Percentiles rank a stretch among this genome's conserved stretches.
Evolutionary conservation across 2,113 vertebrate genomes (phyloP).

Genomic region (Nanorana parkeri): DNA sequence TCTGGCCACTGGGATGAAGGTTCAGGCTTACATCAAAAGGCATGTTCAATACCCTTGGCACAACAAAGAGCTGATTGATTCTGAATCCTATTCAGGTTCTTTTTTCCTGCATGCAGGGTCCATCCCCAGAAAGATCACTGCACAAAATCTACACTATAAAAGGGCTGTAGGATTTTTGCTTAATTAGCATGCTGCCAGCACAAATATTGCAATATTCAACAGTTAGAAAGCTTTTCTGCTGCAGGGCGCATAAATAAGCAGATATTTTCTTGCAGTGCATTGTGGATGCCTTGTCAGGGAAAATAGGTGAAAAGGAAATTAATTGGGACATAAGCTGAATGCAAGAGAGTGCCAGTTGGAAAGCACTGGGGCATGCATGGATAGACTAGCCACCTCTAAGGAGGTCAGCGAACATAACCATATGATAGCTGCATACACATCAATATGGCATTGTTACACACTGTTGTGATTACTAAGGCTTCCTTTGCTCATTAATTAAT

Average conservation of each 20-base stretch:
- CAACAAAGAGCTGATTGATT: neutral
- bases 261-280: neutral
- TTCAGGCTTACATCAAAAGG: constrained; percentile 12
- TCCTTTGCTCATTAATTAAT: too few relatives aligned
- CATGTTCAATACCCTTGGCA: neutral
- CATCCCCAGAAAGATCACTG: neutral
- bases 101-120: neutral
- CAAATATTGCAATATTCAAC: constrained; percentile 29
- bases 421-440: too few relatives aligned
- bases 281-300: neutral
- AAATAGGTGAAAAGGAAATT: constrained; percentile 1
- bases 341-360: neutral
- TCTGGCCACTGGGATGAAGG: neutral
- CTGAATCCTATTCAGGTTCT: constrained; percentile 12
- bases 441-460: too few relatives aligned
- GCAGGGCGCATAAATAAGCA: neutral
- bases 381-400: too few relatives aligned
- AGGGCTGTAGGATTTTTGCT: constrained; percentile 2
- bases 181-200: constrained; percentile 15
- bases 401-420: too few relatives aligned
- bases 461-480: too few relatives aligned
- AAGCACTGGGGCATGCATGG: too few relatives aligned
- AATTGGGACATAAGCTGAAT: neutral
- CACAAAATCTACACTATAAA: neutral
- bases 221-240: neutral